Conservation (phyloP, 2,888 invertebrate genomes). For the Scaeva pyrastri region DNA sequence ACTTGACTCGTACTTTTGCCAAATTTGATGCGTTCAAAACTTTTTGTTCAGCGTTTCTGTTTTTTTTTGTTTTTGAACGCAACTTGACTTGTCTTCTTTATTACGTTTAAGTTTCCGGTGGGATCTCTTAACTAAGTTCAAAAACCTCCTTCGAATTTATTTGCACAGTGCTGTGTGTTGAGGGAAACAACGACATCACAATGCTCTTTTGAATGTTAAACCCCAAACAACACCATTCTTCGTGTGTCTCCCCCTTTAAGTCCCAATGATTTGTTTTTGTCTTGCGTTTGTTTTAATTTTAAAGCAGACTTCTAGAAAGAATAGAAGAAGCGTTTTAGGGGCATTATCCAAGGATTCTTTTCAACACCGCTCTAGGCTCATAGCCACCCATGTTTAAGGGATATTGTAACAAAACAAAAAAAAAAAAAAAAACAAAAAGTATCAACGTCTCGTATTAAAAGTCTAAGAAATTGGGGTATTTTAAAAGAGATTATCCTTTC, state of each 20-base stretch:
- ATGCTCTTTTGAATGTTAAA: constrained; percentile 45
- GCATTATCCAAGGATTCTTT: constrained; percentile 62
- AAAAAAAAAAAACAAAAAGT: no score
- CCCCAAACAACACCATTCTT: constrained; percentile 1
- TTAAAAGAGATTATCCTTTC: constrained; percentile 68
- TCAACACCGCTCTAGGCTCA: constrained; percentile 50
- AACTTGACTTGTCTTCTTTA: no score
- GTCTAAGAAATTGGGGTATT: constrained; percentile 53
- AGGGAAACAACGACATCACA: constrained; percentile 20
- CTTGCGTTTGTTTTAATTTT: constrained; percentile 67
- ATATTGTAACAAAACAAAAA: constrained; percentile 45
- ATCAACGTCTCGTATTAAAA: constrained; percentile 40
- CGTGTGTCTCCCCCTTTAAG: not conserved
- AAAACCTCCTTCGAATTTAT: not conserved
- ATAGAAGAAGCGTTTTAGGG: constrained; percentile 49
- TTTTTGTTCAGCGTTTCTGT: no score
- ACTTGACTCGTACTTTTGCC: no score
- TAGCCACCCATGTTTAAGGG: constrained; percentile 39
- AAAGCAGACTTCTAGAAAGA: constrained; percentile 29
- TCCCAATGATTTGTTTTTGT: constrained; percentile 19
- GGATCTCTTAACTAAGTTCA: no score
- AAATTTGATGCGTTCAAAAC: no score
- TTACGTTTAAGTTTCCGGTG: no score
- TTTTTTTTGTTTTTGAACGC: no score
- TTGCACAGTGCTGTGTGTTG: not conserved